Evolutionary conservation across 2,888 invertebrate species (phyloP).

Genomic region (Leptarthrus brevirostris): DNA sequence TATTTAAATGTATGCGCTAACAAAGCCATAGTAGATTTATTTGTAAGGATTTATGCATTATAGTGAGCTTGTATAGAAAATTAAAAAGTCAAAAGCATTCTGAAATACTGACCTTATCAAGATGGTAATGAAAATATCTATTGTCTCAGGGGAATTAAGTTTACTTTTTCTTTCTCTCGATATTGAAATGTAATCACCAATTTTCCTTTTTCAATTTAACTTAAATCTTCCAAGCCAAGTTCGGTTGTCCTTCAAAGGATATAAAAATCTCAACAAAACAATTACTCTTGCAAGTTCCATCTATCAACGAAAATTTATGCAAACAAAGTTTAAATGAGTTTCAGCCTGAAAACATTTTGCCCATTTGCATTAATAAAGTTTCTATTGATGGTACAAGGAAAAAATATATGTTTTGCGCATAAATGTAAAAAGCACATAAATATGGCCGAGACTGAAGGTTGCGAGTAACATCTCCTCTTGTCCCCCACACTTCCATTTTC

Average conservation of each 20-base stretch:
- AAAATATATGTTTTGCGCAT: not conserved
- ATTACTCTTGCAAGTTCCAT: constrained; percentile 20
- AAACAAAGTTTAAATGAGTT: constrained; percentile 44
- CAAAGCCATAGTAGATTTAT: no score
- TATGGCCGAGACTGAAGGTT: not conserved
- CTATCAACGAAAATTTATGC: constrained; percentile 39
- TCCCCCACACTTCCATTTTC: not conserved
- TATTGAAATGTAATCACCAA: constrained; percentile 2
- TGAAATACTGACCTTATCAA: no score
- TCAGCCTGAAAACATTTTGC: constrained; percentile 24
- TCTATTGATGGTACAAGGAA: not conserved
- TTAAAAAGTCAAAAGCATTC: no score
- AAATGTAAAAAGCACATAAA: constrained; percentile 33
- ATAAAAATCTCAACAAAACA: constrained; percentile 13
- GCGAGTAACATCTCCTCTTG: not conserved
- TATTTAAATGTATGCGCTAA: no score
- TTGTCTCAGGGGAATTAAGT: no score
- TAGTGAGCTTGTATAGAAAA: no score
- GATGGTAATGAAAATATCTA: no score
- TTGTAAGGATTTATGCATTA: no score
- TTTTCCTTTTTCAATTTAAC: constrained; percentile 35
- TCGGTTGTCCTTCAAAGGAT: constrained; percentile 13
- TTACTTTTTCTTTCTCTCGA: no score
- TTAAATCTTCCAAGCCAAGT: constrained; percentile 27
- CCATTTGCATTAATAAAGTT: constrained; percentile 28